Conservation (phyloP, 2,113 vertebrate species). For the Labeo rohita region DNA sequence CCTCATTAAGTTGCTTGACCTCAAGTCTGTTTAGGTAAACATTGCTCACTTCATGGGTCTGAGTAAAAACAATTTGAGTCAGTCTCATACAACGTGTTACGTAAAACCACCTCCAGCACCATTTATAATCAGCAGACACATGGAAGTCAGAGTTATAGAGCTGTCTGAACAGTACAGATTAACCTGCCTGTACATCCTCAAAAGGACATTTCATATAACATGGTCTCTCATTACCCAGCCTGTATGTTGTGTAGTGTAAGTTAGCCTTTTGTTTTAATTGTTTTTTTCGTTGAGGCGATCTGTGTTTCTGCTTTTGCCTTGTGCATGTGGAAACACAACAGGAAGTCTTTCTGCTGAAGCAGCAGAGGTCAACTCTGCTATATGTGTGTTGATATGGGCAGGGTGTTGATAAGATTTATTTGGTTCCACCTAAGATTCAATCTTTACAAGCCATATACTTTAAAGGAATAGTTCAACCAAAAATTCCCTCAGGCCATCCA, state of each 20-base stretch:
- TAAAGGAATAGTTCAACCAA: background rate
- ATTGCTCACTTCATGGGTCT: conserved; percentile 18
- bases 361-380: background rate
- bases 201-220: background rate
- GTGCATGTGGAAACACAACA: background rate
- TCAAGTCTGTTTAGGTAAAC: conserved; percentile 22
- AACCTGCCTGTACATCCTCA: background rate
- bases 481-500: background rate
- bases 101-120: background rate
- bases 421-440: background rate
- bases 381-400: background rate
- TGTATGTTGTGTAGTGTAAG: background rate
- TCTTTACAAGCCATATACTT: background rate
- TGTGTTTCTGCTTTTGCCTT: background rate
- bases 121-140: background rate
- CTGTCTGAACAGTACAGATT: conserved; percentile 7
- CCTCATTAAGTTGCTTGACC: conserved; percentile 34
- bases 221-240: background rate
- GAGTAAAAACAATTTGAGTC: conserved; percentile 3
- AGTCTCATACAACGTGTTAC: background rate
- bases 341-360: conserved; percentile 5
- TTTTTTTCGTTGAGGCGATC: background rate
- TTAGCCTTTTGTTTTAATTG: background rate
- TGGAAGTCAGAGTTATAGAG: background rate
- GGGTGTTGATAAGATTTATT: conserved; percentile 14